Percentiles rank a stretch among this genome's conserved stretches.
These are phyloP conservation scores for Pterostichus niger DNA, from an alignment of 2,888 invertebrate genomes.

Conservation along the genomic window DNA sequence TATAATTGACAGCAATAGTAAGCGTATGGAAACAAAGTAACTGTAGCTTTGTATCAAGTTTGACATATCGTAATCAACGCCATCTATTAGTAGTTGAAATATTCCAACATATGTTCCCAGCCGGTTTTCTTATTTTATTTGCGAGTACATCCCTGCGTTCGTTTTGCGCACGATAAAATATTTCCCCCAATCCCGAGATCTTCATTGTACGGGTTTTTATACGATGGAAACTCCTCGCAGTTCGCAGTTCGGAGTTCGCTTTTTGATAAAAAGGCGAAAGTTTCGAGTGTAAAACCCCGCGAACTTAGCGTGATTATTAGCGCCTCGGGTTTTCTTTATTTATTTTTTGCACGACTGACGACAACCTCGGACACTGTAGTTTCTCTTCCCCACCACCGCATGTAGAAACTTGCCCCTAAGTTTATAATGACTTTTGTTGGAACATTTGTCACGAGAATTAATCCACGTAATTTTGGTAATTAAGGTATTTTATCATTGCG, in stretches of 20 bases:
- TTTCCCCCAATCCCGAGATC: constrained; percentile 35
- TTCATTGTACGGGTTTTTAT: constrained; percentile 2
- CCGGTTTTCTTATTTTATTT: not conserved
- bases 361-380: not conserved
- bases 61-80: too few species aligned
- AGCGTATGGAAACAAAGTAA: too few species aligned
- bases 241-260: constrained; percentile 4
- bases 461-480: constrained; percentile 35
- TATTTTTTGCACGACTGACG: not conserved
- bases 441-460: constrained; percentile 12
- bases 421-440: constrained; percentile 54
- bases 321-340: constrained; percentile 40
- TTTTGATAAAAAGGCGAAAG: constrained; percentile 51
- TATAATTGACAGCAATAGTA: too few species aligned
- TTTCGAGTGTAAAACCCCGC: constrained; percentile 42
- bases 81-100: too few species aligned
- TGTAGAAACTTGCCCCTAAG: constrained; percentile 29
- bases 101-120: too few species aligned
- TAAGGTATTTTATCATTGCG: constrained; percentile 19
- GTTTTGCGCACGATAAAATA: constrained; percentile 37
- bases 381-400: too few species aligned
- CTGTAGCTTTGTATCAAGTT: too few species aligned
- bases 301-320: constrained; percentile 46
- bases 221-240: constrained; percentile 7
- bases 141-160: constrained; percentile 11